Conservation (phyloP, 2,113 vertebrate species). For the Eurystomus gularis region DNA sequence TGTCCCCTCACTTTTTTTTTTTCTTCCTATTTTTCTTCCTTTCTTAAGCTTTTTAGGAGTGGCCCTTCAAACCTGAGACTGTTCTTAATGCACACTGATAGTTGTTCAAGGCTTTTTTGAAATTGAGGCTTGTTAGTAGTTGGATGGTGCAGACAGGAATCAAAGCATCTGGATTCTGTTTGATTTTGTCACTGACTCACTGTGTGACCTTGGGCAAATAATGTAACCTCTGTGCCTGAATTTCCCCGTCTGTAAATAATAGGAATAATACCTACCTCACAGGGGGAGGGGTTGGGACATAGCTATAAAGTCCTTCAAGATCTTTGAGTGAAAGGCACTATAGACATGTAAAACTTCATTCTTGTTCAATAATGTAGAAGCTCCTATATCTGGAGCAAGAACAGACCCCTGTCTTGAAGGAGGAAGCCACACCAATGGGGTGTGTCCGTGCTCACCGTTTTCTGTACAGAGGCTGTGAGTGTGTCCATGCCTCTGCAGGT, state of each 20-base stretch:
- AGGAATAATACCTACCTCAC: slow-evolving; percentile 71
- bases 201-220: slow-evolving; percentile 62
- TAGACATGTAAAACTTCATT: not conserved
- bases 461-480: not conserved
- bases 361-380: not conserved
- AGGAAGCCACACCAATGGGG: not conserved
- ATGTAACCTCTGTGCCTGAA: slow-evolving; percentile 67
- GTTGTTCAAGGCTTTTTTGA: not conserved
- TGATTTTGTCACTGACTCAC: slow-evolving; percentile 10
- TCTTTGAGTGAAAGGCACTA: slow-evolving; percentile 6
- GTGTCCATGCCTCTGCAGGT: not conserved
- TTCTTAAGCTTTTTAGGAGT: not conserved
- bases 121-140: not conserved
- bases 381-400: not conserved
- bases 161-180: slow-evolving; percentile 4
- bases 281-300: slow-evolving; percentile 35
- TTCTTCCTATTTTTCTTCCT: not conserved
- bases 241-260: slow-evolving; percentile 66
- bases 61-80: not conserved
- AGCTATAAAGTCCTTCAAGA: slow-evolving; percentile 23
- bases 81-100: not conserved
- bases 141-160: not conserved
- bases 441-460: not conserved
- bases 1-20: not conserved
- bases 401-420: not conserved